Conservation (phyloP, 1,140 invertebrate species). For the Elymnias hypermnestra region DNA sequence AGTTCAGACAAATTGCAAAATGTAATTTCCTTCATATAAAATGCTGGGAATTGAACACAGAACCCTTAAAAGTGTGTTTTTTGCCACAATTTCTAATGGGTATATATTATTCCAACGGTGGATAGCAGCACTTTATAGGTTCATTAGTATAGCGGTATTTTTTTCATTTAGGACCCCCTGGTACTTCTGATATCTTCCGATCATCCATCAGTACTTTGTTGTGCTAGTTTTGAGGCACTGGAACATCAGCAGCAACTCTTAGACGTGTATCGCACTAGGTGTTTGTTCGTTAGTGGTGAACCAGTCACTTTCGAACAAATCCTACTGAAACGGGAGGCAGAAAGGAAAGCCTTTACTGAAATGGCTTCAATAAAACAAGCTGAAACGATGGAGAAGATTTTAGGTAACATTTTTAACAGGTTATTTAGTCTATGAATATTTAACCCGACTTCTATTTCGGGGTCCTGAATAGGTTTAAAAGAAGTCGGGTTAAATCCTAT, state of each 20-base stretch:
- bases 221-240: conserved; percentile 73
- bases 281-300: conserved; percentile 66
- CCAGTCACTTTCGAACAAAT: conserved; percentile 63
- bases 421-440: too few species aligned
- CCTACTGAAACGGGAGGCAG: conserved; percentile 58
- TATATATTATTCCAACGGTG: too few species aligned
- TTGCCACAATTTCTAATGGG: too few species aligned
- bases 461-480: too few species aligned
- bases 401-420: conserved; percentile 46
- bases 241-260: conserved; percentile 73
- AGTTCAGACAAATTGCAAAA: too few species aligned
- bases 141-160: too few species aligned
- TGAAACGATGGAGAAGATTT: conserved; percentile 72
- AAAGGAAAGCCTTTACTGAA: conserved; percentile 68
- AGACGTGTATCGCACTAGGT: conserved; percentile 70
- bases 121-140: too few species aligned
- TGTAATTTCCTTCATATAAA: too few species aligned
- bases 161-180: conserved; percentile 70
- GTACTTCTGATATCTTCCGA: conserved; percentile 72
- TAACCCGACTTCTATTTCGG: too few species aligned
- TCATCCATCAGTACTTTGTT: conserved; percentile 76
- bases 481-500: too few species aligned
- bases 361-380: conserved; percentile 69
- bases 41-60: too few species aligned
- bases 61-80: too few species aligned